Evolutionary conservation across 2,113 vertebrate genomes (phyloP), one percentile per base, ranked within the genome.

Genomic region (Hydrochoerus hydrochaeris): DNA sequence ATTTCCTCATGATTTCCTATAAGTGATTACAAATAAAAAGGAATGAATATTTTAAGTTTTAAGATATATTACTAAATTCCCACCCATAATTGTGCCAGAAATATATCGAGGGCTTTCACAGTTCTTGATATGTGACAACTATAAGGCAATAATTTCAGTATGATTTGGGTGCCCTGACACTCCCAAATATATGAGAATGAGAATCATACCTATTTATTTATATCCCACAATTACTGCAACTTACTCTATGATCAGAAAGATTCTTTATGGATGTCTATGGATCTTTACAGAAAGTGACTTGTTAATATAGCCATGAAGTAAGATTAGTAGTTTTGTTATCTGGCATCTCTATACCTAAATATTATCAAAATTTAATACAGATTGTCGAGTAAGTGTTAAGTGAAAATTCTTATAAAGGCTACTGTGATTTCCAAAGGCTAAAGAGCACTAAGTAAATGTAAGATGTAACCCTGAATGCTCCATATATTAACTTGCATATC

Each of bases 381-480:
- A 46, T 75, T 85, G 65, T 1, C 93, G 22, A 11, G 49, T 1
- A 85, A 81, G 58, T 44, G 11, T 71, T 24, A n/a, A 17, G 5
- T 78, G 32, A 73, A 96, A 95, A 96, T 38, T 12, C 95, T 90
- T 84, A 89, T 9, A 58, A 90, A 44, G 75, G 5, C 60, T 83
- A 78, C 13, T 95, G 1, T 89, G 52, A 87, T 95, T 63, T 73
- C 32, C 85, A 32, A 89, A 32, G 6, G 54, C 28, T n/a, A 91
- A 62, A 67, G 77, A 11, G 65, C 4, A 60, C 7, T 38, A 94
- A 95, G 69, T 90, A 95, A 77, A 94, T 69, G 5, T n/a, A 54
- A 96, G 85, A 4, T 54, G 2, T 71, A 88, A 73, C 85, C 63
- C 20, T 19, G 82, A 78, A 41, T 85, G 22, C 93, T 85, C 46